Evolutionary conservation across 2,888 invertebrate genomes (phyloP).

Genomic region (Hydriomena furcata): DNA sequence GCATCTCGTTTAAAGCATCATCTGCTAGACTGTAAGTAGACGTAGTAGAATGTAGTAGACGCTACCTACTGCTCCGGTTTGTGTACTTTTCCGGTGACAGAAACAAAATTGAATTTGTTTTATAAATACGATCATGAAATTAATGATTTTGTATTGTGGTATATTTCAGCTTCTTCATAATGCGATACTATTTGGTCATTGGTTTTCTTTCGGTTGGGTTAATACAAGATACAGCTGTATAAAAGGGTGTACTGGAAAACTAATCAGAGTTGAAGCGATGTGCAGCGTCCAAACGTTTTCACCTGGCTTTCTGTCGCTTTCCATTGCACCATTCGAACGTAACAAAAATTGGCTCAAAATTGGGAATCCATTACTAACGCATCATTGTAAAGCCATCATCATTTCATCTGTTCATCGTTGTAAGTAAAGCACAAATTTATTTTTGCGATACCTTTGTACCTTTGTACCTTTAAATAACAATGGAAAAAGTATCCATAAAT

Average conservation of each 20-base stretch:
- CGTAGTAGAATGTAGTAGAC: no score
- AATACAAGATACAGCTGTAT: constrained; percentile 83
- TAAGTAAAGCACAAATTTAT: constrained; percentile 77
- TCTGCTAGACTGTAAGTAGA: constrained; percentile 19
- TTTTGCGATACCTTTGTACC: constrained; percentile 53
- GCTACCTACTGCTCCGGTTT: constrained; percentile 20
- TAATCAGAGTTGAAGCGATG: constrained; percentile 71
- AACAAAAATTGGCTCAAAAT: constrained; percentile 80
- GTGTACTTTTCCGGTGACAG: constrained; percentile 34
- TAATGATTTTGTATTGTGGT: constrained; percentile 73
- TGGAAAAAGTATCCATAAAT: constrained; percentile 41
- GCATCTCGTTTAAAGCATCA: constrained; percentile 1
- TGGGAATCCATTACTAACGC: constrained; percentile 83
- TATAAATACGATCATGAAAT: constrained; percentile 49
- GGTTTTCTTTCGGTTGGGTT: constrained; percentile 84
- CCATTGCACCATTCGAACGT: constrained; percentile 80
- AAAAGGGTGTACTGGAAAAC: constrained; percentile 80
- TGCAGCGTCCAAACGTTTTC: constrained; percentile 64
- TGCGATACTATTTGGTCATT: constrained; percentile 80
- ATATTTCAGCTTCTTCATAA: constrained; percentile 83
- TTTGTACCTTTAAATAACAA: constrained; percentile 33
- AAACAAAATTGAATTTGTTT: constrained; percentile 52
- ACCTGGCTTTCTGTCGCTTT: constrained; percentile 81
- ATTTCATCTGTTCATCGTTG: constrained; percentile 75
- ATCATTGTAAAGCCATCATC: constrained; percentile 79